Evolutionary conservation across 1,140 invertebrate genomes (phyloP).

Genomic region (Papilio aristodemus): DNA sequence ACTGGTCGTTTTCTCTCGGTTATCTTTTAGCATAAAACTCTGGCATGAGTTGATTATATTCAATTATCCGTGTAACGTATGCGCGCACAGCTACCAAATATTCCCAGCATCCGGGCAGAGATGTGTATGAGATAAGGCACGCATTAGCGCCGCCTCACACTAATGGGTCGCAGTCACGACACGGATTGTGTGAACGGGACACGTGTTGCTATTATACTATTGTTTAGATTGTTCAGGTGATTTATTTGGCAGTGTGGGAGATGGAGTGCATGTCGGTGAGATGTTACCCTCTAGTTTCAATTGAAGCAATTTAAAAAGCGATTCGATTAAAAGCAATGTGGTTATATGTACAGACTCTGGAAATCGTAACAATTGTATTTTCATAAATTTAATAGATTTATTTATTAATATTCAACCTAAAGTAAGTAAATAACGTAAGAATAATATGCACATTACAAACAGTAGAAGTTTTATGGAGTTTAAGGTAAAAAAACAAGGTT

Average conservation of each 20-base stretch:
- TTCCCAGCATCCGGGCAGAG: not conserved
- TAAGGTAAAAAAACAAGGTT: too few relatives aligned
- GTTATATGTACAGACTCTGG: too few relatives aligned
- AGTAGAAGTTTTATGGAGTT: too few relatives aligned
- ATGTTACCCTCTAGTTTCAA: not conserved
- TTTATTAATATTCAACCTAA: too few relatives aligned
- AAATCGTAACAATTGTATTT: too few relatives aligned
- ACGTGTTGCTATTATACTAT: slow-evolving; percentile 34
- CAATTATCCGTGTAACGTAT: not conserved
- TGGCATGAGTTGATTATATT: not conserved
- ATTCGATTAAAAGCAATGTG: too few relatives aligned
- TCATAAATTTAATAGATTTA: too few relatives aligned
- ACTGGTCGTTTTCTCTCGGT: not conserved
- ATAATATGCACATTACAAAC: too few relatives aligned
- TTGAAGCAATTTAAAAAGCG: too few relatives aligned
- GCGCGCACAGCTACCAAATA: not conserved
- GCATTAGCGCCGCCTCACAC: slow-evolving; percentile 32
- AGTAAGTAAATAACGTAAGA: too few relatives aligned
- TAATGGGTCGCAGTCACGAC: slow-evolving; percentile 44
- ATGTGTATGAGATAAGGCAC: slow-evolving; percentile 32
- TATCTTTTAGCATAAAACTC: not conserved
- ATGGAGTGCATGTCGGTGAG: not conserved
- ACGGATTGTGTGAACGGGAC: slow-evolving; percentile 45
- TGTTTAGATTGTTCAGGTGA: slow-evolving; percentile 7
- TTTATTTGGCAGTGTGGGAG: not conserved